Conservation (phyloP, 2,797 vertebrate species). For the Semotilus atromaculatus region DNA sequence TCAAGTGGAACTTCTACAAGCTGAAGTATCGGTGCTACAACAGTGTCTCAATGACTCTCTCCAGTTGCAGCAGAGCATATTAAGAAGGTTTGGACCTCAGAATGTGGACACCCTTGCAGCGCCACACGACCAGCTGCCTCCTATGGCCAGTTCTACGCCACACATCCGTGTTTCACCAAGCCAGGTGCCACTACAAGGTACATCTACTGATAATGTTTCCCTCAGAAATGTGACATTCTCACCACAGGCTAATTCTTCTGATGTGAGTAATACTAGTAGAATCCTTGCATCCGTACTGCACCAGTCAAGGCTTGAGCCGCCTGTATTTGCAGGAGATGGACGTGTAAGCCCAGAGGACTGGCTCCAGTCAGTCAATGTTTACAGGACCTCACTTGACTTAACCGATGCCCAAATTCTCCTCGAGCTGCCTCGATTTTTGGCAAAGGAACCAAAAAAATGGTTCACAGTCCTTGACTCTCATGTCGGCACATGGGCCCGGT, state of each 20-base stretch:
- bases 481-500: no score
- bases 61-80: no score
- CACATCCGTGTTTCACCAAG: no score
- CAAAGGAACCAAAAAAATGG: no score
- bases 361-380: neutral
- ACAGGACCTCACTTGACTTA: neutral
- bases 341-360: neutral
- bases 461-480: no score
- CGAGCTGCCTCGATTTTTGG: neutral
- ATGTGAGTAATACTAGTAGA: conserved; percentile 1
- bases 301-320: conserved; percentile 7
- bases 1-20: neutral
- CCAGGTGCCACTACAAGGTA: no score
- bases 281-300: conserved; percentile 11
- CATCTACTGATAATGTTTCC: neutral
- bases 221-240: neutral
- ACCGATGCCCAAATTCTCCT: neutral
- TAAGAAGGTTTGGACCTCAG: no score
- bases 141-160: no score
- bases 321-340: neutral
- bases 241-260: neutral
- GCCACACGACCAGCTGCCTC: no score
- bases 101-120: no score
- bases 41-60: neutral
- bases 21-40: neutral